Evolutionary conservation across 2,888 invertebrate genomes (phyloP), one percentile per base, ranked within the genome.

Genomic region (Rapana venosa): DNA sequence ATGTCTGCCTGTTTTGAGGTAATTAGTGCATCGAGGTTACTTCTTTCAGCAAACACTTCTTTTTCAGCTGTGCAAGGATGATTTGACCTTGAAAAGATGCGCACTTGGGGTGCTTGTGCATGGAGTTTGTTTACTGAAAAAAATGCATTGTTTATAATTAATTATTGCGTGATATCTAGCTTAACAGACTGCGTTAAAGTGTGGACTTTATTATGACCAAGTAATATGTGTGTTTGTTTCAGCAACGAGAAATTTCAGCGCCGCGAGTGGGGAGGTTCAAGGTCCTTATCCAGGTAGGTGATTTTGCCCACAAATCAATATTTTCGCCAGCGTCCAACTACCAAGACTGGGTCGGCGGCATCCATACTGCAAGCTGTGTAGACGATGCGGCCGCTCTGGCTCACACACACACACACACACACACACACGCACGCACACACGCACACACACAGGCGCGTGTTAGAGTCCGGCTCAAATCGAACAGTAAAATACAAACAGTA

Each of bases 261-360:
- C 95, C 95, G 35, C 91, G 94, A 91, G 94, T 94, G 94, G 98
- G 98, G 77, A 97, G 97, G 93, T 97, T 98, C 86, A 97, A 97
- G 92, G 97, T 98, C 5, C 97, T 97, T 94, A 97, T 98, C 47
- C 98, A 98, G 97, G 98, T 98, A 96, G 96, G 96, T 90, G 85
- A 70, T 85, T 89, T 74, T 87, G 74, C 74, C 87, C 87, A 47
- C 74, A 70, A 70, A 87, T 87, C 87, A 61, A 87, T 87, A 74
- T 47, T 87, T 87, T 77, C 56, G 70, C 74, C 20, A 36, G 81
- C 81, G 81, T 83, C 81, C 81, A 83, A 47, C 79, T 79, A 17
- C 79, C 30, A 35, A 32, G 79, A 30, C 81, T 83, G 81, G 74
- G 77, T 83, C 81, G 81, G 81, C 81, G 81, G 81, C 81, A 83